Evolutionary conservation across 1,140 invertebrate species (phyloP).

Genomic region (Micrasema minimum): DNA sequence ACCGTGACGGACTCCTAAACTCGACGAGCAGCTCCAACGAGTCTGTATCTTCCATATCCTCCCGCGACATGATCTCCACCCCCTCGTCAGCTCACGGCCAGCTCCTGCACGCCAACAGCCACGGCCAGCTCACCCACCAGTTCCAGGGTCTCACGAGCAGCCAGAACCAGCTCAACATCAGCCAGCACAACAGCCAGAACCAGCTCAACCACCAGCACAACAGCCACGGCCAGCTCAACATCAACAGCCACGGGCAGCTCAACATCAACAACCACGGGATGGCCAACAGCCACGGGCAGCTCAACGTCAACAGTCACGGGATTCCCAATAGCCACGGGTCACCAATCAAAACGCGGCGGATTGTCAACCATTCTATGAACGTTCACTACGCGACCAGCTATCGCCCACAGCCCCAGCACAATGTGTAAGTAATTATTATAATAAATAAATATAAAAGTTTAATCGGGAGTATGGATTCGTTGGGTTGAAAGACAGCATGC

Average conservation of each 20-base stretch:
- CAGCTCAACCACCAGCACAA: conserved; percentile 8
- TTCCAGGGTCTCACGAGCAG: conserved; percentile 35
- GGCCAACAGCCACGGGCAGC: conserved; percentile 7
- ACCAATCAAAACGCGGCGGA: conserved; percentile 47
- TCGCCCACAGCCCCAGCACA: conserved; percentile 55
- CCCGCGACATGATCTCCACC: conserved; percentile 55
- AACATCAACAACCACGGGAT: conserved; percentile 40
- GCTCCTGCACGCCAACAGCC: conserved; percentile 25
- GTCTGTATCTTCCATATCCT: conserved; percentile 74
- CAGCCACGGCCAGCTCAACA: neutral
- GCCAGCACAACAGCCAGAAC: conserved; percentile 2
- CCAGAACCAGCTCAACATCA: conserved; percentile 32
- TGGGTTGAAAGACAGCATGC: neutral
- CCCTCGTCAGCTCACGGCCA: conserved; percentile 20
- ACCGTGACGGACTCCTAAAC: conserved; percentile 55
- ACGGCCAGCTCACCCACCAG: conserved; percentile 38
- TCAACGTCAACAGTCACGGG: conserved; percentile 43
- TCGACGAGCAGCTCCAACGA: conserved; percentile 78
- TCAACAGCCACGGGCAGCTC: neutral
- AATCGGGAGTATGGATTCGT: no score
- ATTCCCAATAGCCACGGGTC: conserved; percentile 48
- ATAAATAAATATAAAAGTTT: neutral
- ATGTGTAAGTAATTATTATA: conserved; percentile 55
- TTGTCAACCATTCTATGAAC: conserved; percentile 47
- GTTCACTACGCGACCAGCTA: conserved; percentile 56